Evolutionary conservation across 1,140 invertebrate species (phyloP).

Genomic region (Brachionus rotundiformis): DNA sequence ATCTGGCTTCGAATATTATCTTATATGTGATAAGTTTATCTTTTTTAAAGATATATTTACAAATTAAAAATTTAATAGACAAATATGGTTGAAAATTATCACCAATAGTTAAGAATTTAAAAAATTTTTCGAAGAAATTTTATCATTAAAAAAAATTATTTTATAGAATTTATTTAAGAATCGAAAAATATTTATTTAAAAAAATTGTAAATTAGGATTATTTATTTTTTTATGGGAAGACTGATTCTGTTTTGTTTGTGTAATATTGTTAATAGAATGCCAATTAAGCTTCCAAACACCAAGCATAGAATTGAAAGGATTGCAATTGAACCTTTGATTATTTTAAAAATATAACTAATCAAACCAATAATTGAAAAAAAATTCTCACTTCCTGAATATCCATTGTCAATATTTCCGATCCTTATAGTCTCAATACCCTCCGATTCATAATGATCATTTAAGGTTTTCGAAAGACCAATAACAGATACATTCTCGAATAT

Average conservation of each 20-base stretch:
- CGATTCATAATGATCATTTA: conserved; percentile 5
- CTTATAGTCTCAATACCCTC: background rate
- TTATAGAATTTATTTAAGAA: background rate
- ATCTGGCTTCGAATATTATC: background rate
- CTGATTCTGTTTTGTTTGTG: conserved; percentile 10
- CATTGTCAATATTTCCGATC: conserved; percentile 1
- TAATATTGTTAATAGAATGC: background rate
- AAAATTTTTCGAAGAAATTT: background rate
- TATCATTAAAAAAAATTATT: no score
- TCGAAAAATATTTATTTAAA: background rate
- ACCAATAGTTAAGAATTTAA: background rate
- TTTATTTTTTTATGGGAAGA: background rate
- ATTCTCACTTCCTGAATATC: conserved; percentile 9
- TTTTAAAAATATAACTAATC: background rate
- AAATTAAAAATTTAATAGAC: background rate
- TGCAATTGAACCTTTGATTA: background rate
- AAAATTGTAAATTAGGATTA: background rate
- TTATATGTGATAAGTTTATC: background rate
- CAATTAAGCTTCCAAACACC: background rate
- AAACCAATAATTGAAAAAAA: background rate
- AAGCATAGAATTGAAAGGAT: background rate
- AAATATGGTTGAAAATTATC: no score
- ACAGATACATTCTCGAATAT: background rate
- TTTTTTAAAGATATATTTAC: background rate
- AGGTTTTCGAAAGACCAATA: background rate